Conservation (phyloP, 2,113 vertebrate genomes). For the Jacana jacana region DNA sequence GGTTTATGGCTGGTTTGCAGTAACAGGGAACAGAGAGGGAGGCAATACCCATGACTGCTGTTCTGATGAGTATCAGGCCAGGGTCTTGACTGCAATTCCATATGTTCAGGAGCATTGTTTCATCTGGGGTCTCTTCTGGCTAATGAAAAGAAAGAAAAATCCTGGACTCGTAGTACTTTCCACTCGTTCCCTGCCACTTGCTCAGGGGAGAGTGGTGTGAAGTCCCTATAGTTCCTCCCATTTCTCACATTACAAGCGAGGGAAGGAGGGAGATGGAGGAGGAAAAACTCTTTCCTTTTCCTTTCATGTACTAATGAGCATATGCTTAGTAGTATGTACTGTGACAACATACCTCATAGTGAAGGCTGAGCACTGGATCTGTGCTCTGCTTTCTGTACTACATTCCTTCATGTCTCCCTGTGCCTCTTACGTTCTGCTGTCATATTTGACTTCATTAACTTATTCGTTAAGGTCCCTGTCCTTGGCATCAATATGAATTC, state of each 20-base stretch:
- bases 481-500: background rate
- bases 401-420: background rate
- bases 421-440: slow-evolving; percentile 5
- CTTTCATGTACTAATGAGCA: background rate
- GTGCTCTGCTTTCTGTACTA: background rate
- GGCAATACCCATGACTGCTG: background rate
- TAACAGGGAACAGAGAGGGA: background rate
- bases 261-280: background rate
- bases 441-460: slow-evolving; percentile 32
- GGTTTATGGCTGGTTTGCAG: background rate
- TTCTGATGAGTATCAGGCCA: background rate
- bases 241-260: background rate
- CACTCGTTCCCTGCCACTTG: background rate
- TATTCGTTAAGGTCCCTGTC: background rate
- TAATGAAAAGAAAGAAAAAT: background rate
- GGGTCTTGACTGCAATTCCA: background rate
- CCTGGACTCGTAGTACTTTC: background rate
- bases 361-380: background rate
- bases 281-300: background rate
- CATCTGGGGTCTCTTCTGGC: background rate
- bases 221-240: background rate
- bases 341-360: background rate
- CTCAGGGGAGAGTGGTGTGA: background rate
- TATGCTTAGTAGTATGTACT: background rate
- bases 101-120: background rate